phyloP scores from a whole-genome alignment of 2,113 vertebrate species.

The Gnathonemus longibarbis region DNA sequence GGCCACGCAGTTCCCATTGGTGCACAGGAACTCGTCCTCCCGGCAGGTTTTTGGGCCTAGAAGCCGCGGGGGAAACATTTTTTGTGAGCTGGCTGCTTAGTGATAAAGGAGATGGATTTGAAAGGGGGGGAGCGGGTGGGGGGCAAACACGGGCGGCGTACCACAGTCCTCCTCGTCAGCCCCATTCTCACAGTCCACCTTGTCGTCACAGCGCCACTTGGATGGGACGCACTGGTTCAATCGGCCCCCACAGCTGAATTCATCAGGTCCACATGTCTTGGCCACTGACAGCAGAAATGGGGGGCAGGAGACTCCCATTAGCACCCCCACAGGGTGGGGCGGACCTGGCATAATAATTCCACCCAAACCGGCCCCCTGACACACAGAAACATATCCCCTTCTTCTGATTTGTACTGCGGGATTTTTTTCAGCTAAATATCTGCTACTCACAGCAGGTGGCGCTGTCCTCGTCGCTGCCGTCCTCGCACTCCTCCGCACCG shows the following conservation, averaged over 20 bases:
- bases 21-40: constrained; percentile 59
- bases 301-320: neutral
- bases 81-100: no score
- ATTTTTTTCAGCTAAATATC: neutral
- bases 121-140: neutral
- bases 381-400: neutral
- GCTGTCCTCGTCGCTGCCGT: constrained; percentile 64
- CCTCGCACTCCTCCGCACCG: constrained; percentile 63
- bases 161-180: constrained; percentile 71
- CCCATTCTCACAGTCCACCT: constrained; percentile 64
- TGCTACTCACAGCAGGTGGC: constrained; percentile 62
- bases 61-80: neutral
- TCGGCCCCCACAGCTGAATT: constrained; percentile 66
- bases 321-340: neutral
- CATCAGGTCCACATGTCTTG: constrained; percentile 50
- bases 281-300: constrained; percentile 39
- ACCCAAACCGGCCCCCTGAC: neutral
- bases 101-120: neutral
- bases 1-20: constrained; percentile 65
- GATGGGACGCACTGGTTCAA: constrained; percentile 60
- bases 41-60: constrained; percentile 61
- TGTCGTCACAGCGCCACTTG: constrained; percentile 71
- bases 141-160: constrained; percentile 39
- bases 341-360: neutral
- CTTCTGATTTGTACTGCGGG: neutral